Conservation (phyloP, 2,888 invertebrate species). For the Merodon equestris region DNA sequence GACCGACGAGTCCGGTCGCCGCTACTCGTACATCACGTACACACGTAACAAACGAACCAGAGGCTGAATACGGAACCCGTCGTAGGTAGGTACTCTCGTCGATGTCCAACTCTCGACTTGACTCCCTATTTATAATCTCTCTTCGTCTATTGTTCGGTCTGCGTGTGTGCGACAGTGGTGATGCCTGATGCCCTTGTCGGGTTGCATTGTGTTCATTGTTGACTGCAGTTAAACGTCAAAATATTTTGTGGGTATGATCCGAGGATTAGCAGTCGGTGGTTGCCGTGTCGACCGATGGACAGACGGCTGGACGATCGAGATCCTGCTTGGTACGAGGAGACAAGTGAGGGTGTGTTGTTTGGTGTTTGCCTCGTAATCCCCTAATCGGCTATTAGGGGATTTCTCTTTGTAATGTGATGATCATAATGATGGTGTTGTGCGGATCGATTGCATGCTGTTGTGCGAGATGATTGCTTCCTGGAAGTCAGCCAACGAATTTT, state of each 20-base stretch:
- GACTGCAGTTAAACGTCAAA: slow-evolving; percentile 67
- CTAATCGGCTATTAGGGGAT: slow-evolving; percentile 68
- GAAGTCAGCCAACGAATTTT: slow-evolving; percentile 2
- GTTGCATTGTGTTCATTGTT: slow-evolving; percentile 59
- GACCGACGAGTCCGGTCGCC: slow-evolving; percentile 22
- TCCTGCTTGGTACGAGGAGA: slow-evolving; percentile 16
- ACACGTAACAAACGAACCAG: slow-evolving; percentile 18
- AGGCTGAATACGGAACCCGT: slow-evolving; percentile 37
- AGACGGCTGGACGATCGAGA: not conserved
- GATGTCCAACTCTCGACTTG: slow-evolving; percentile 25
- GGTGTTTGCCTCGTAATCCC: slow-evolving; percentile 61
- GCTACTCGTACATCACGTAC: slow-evolving; percentile 37
- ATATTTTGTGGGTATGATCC: slow-evolving; percentile 64
- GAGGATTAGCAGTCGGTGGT: slow-evolving; percentile 50
- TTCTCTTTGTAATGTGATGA: slow-evolving; percentile 56
- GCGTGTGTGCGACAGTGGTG: slow-evolving; percentile 4
- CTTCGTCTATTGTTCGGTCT: slow-evolving; percentile 51
- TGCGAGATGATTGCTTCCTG: slow-evolving; percentile 50
- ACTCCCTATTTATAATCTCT: slow-evolving; percentile 67
- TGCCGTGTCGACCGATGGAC: slow-evolving; percentile 15
- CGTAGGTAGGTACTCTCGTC: too few relatives aligned
- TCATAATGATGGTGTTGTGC: slow-evolving; percentile 25
- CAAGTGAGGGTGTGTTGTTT: slow-evolving; percentile 37
- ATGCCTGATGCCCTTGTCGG: slow-evolving; percentile 33
- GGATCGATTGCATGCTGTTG: slow-evolving; percentile 35